Base-by-base conservation (phyloP, 2,797 vertebrate genomes). In the Amblyopsis hoosieri region DNA sequence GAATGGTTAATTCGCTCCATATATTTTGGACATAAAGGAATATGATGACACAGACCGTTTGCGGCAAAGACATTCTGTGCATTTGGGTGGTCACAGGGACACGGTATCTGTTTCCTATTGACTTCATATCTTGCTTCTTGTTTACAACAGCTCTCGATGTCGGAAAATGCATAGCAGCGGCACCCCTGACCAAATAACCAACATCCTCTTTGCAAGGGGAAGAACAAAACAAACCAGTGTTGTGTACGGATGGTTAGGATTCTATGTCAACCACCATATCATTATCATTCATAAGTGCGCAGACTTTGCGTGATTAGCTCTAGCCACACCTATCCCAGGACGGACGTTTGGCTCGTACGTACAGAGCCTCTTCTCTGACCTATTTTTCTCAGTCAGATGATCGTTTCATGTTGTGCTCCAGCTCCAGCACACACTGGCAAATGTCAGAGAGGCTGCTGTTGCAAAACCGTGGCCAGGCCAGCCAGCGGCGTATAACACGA, bases 41-140 rank as follows among this genome's bases (percentile, higher is more conserved):
- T 74, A 71, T 53, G 71, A 79, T 60, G 63, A 68, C 66, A 46
- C 66, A 58, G 60, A 37, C 46, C 50, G 64, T 58, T 54, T 58
- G 78, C 52, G 51, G 50, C 76, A 2, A 17, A 54, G 68, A 76
- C 57, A 51, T 47, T 72, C 76, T 60, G 54, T 72, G 69, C 60
- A 62, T 78, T 78, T 84, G 76, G 74, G 84, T 75, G 78, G 78
- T 86, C 7, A 60, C 45, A 47, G 67, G 76, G 68, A 82, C 70
- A 67, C 72, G 61, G 66, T 69, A 74, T 81, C 81, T 84, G 85
- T 75, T 72, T 66, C 76, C 78, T 77, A 82, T 87, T 82, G 78
- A 78, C 60, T 62, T 77, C 19, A 31, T 83, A 80, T 86, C 73
- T 67, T 65, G 52, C 61, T 77, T 85, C 83, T 79, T 81, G 72